These are phyloP conservation scores for Sebastiscus albofasciatus DNA, from an alignment of 2,797 vertebrate genomes.

Conservation along the genomic window DNA sequence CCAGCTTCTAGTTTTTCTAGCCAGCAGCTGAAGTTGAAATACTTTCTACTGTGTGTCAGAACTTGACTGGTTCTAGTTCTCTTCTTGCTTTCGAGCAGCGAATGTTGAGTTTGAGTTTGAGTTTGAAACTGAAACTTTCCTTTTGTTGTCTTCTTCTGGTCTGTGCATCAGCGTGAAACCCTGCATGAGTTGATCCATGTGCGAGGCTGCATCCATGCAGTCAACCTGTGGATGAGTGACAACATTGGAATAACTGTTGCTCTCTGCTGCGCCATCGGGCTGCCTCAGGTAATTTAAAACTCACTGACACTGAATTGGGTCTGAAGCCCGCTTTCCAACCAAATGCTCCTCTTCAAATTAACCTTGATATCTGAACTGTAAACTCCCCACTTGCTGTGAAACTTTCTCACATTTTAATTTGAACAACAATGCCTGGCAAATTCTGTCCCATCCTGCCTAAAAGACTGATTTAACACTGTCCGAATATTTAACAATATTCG, in stretches of 20 bases:
- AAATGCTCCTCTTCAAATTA: not conserved
- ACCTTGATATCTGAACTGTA: conserved; percentile 5
- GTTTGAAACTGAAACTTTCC: conserved; percentile 21
- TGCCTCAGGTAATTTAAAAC: conserved; percentile 87
- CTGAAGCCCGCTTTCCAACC: conserved; percentile 2
- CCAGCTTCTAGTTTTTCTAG: not conserved
- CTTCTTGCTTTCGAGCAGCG: not conserved
- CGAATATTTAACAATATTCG: not conserved
- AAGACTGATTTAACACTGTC: not conserved
- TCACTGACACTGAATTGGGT: not conserved
- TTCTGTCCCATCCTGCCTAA: conserved; percentile 1
- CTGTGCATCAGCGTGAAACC: conserved; percentile 83
- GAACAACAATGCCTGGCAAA: not conserved
- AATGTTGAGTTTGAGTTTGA: conserved; percentile 1
- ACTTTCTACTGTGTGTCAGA: not conserved
- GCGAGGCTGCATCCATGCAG: conserved; percentile 91
- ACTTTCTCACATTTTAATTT: conserved; percentile 39
- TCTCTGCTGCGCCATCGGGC: conserved; percentile 87
- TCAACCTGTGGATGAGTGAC: conserved; percentile 93
- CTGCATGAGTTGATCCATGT: conserved; percentile 86
- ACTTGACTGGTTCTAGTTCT: not conserved
- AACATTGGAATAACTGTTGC: conserved; percentile 87
- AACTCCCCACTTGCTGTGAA: not conserved
- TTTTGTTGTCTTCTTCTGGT: conserved; percentile 6
- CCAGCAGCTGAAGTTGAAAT: not conserved